These are phyloP conservation scores for Prunella himalayana DNA, from an alignment of 2,113 vertebrate species.

Conservation along the genomic window DNA sequence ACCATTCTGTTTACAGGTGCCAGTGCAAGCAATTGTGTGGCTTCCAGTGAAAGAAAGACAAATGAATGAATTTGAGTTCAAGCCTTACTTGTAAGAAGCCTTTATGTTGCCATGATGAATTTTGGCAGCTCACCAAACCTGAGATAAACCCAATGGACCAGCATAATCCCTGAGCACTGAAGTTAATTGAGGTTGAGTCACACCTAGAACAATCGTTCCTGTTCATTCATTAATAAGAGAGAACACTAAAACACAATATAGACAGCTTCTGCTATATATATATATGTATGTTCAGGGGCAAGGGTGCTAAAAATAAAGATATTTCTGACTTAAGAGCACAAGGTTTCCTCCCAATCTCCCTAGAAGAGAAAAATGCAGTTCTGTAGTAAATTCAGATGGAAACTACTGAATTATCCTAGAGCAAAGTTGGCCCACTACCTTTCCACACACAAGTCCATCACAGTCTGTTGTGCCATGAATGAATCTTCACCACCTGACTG, in stretches of 20 bases:
- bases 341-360: neutral
- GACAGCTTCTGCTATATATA: neutral
- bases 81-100: neutral
- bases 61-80: neutral
- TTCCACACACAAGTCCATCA: neutral
- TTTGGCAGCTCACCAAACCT: neutral
- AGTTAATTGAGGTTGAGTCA: slow-evolving; percentile 11
- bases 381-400: neutral
- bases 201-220: neutral
- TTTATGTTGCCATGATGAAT: neutral
- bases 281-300: neutral
- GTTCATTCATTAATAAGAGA: neutral
- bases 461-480: neutral
- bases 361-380: neutral
- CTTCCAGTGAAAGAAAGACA: neutral
- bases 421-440: neutral
- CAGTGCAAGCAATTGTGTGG: neutral
- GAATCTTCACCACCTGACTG: neutral
- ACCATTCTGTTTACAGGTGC: neutral
- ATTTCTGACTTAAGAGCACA: neutral
- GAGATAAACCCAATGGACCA: neutral
- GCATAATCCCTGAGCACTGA: neutral
- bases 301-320: neutral
- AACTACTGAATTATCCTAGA: neutral
- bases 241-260: neutral